phyloP scores from a whole-genome alignment of 1,140 invertebrate species.

The Drosophila sp. region DNA sequence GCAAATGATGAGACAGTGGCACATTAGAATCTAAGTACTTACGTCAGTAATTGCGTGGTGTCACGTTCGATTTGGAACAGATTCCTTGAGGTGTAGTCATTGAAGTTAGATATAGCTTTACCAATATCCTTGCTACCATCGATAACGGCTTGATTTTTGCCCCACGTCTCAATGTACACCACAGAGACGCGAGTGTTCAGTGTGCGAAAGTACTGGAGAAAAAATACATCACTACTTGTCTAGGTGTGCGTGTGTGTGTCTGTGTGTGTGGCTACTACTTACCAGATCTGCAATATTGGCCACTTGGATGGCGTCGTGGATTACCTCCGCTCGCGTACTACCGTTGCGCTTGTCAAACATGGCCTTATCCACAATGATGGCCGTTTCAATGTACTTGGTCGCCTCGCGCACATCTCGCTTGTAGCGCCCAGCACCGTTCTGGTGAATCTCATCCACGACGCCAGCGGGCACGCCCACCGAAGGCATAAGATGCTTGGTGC shows the following conservation, averaged over 20 bases:
- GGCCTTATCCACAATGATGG: conserved; percentile 95
- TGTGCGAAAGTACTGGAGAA: conserved; percentile 93
- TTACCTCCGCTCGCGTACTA: conserved; percentile 93
- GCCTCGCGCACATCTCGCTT: conserved; percentile 93
- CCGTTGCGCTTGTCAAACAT: conserved; percentile 97
- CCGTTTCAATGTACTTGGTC: conserved; percentile 96
- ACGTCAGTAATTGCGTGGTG: conserved; percentile 96
- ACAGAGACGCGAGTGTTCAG: conserved; percentile 96
- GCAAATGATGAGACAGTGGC: not conserved
- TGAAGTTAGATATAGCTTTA: conserved; percentile 93
- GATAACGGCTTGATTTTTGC: conserved; percentile 91
- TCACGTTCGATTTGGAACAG: conserved; percentile 93
- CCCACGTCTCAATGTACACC: conserved; percentile 98
- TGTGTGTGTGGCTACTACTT: conserved; percentile 82
- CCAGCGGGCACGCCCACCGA: conserved; percentile 68
- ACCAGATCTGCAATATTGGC: conserved; percentile 98
- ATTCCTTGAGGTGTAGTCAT: conserved; percentile 93
- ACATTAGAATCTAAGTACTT: conserved; percentile 83
- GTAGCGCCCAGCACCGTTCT: conserved; percentile 83
- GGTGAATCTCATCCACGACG: conserved; percentile 83
- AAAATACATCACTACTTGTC: too few species aligned
- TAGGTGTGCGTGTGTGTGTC: too few species aligned
- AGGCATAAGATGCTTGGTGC: conserved; percentile 86
- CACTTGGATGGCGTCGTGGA: conserved; percentile 97
- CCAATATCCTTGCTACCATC: conserved; percentile 93